Percentiles rank a stretch among this genome's conserved stretches.
phyloP scores from a whole-genome alignment of 2,888 invertebrate genomes.

The Rhopalosiphum nymphaeae region DNA sequence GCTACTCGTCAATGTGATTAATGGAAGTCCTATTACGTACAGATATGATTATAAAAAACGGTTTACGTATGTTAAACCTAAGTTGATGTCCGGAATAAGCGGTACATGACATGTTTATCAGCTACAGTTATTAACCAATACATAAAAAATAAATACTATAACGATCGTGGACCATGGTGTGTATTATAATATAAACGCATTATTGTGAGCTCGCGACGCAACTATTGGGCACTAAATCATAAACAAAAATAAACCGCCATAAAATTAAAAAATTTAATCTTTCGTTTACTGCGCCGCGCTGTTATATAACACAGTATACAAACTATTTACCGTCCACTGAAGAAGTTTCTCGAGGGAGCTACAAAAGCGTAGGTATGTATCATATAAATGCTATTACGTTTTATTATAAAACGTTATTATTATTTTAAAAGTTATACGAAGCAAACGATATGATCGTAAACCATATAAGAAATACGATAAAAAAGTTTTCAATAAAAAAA shows the following conservation, averaged over 20 bases:
- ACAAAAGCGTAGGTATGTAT: not conserved
- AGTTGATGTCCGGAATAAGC: slow-evolving; percentile 34
- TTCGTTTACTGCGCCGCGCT: not conserved
- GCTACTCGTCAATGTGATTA: slow-evolving; percentile 76
- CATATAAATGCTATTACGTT: not conserved
- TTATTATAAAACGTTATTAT: not conserved
- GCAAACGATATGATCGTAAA: not conserved
- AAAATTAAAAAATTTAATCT: not conserved
- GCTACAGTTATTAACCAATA: slow-evolving; percentile 24
- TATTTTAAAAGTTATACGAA: not conserved
- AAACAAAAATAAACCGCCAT: slow-evolving; percentile 33
- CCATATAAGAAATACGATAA: not conserved
- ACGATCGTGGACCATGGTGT: not conserved
- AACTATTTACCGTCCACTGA: not conserved
- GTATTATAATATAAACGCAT: not conserved
- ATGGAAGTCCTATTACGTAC: slow-evolving; percentile 90
- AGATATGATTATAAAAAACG: slow-evolving; percentile 80
- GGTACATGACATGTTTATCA: slow-evolving; percentile 49
- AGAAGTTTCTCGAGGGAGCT: not conserved
- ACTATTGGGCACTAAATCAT: slow-evolving; percentile 14
- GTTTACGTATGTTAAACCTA: slow-evolving; percentile 16
- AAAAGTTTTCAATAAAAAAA: not conserved
- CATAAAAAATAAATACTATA: not conserved
- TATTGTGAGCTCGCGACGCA: not conserved
- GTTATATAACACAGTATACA: not conserved